Percentiles rank a stretch among this genome's conserved stretches.
Conservation (phyloP, 2,113 vertebrate species). For the Cervus canadensis region DNA sequence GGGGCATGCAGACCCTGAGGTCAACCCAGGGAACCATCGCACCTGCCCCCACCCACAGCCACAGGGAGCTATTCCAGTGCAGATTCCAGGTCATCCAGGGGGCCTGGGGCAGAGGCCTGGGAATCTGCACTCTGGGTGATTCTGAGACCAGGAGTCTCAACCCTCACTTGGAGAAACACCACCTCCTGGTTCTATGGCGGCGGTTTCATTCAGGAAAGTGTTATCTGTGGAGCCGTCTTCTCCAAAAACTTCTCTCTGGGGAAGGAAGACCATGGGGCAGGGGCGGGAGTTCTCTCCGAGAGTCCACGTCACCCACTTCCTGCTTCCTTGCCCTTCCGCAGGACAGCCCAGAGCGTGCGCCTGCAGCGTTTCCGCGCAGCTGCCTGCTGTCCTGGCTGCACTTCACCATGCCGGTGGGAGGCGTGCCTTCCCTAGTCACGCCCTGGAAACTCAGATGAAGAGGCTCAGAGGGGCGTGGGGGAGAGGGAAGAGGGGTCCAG, state of each 20-base stretch:
- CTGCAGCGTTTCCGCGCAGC: fast-evolving
- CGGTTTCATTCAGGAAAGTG: neutral
- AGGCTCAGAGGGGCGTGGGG: neutral
- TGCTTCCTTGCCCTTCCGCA: neutral
- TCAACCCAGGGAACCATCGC: neutral
- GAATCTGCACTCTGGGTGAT: neutral
- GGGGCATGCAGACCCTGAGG: neutral
- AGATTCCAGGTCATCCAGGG: neutral
- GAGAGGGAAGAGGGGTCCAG: neutral
- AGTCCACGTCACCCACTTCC: fast-evolving
- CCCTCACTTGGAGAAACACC: neutral
- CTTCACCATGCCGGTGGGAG: fast-evolving
- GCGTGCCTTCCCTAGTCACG: neutral
- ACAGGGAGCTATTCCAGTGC: too few species aligned
- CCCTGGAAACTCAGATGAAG: neutral
- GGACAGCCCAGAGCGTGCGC: neutral
- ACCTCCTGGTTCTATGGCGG: fast-evolving
- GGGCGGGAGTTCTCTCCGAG: neutral
- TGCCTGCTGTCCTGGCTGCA: fast-evolving
- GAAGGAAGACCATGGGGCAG: fast-evolving
- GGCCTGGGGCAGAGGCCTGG: neutral
- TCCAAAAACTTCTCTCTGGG: neutral
- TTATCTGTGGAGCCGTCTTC: neutral
- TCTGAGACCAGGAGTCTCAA: fast-evolving
- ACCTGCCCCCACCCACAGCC: too few species aligned